phyloP scores from a whole-genome alignment of 2,113 vertebrate species.

The Mobula birostris region DNA sequence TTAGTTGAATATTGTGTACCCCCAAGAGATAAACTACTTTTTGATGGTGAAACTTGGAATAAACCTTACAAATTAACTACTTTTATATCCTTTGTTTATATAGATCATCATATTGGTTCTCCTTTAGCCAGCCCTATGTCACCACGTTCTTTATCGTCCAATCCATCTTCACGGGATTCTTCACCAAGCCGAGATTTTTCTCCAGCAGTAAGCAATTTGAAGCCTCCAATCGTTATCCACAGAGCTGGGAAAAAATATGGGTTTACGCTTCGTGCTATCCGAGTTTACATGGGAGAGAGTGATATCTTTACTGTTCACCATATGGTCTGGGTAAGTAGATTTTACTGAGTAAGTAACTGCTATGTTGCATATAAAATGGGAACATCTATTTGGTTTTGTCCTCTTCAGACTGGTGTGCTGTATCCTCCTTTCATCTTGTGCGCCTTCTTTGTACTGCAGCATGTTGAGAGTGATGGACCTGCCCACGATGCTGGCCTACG shows the following conservation, averaged over 20 bases:
- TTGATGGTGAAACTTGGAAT: neutral
- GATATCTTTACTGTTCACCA: constrained; percentile 94
- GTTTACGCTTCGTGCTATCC: constrained; percentile 90
- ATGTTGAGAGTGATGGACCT: constrained; percentile 82
- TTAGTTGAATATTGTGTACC: neutral
- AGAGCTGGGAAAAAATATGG: constrained; percentile 92
- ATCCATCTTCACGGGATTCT: constrained; percentile 92
- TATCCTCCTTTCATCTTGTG: neutral
- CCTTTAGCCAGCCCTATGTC: constrained; percentile 97
- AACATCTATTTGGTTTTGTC: neutral
- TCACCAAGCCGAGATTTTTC: constrained; percentile 90
- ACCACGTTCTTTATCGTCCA: constrained; percentile 90
- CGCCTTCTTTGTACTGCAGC: constrained; percentile 55
- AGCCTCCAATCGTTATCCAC: constrained; percentile 85
- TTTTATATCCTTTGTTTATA: neutral
- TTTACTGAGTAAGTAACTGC: constrained; percentile 1
- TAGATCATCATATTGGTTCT: constrained; percentile 85
- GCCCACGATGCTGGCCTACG: constrained; percentile 82
- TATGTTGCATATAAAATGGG: constrained; percentile 4
- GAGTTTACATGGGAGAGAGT: constrained; percentile 93
- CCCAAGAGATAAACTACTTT: neutral
- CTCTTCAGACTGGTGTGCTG: neutral
- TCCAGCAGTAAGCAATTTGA: constrained; percentile 68
- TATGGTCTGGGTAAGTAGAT: constrained; percentile 83
- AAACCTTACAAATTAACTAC: neutral